A percentile compares a stretch with the other conserved stretches of the same genome.
Evolutionary conservation across 2,113 vertebrate species (phyloP).

Genomic region (Nanorana parkeri): DNA sequence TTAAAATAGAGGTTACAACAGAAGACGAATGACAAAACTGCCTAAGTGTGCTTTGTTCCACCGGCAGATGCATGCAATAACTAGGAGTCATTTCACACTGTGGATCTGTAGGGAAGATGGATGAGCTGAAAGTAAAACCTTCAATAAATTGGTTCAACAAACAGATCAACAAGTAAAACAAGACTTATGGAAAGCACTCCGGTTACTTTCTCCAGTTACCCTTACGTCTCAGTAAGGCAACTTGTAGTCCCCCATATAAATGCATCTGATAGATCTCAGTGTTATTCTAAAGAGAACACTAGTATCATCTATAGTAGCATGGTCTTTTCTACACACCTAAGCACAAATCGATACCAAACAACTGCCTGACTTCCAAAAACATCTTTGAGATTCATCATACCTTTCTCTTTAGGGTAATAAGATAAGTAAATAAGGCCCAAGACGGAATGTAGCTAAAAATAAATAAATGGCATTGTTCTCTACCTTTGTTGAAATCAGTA

Average conservation of each 20-base stretch:
- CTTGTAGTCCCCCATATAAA: too few relatives aligned
- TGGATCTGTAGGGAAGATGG: slow-evolving; percentile 24
- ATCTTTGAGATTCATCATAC: not conserved
- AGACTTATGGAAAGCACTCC: not conserved
- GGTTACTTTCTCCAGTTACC: not conserved
- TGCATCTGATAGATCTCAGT: too few relatives aligned
- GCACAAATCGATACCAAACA: too few relatives aligned
- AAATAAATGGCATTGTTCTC: slow-evolving; percentile 35
- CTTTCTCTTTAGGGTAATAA: not conserved
- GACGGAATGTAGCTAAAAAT: not conserved
- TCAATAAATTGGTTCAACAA: slow-evolving; percentile 23
- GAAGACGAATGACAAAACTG: slow-evolving; percentile 9
- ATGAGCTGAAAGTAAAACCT: slow-evolving; percentile 37
- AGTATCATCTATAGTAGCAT: too few relatives aligned
- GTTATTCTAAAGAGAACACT: too few relatives aligned
- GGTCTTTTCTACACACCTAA: too few relatives aligned
- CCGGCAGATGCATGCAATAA: slow-evolving; percentile 1
- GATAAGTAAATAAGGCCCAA: not conserved
- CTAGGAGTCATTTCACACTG: slow-evolving; percentile 11
- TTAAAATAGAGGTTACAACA: not conserved
- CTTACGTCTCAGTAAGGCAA: too few relatives aligned
- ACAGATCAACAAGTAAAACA: slow-evolving; percentile 34
- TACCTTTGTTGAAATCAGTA: slow-evolving; percentile 40
- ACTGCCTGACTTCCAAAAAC: too few relatives aligned
- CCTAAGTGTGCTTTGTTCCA: not conserved